phyloP scores from a whole-genome alignment of 2,888 invertebrate species.

The Tenthredo scrophulariae region DNA sequence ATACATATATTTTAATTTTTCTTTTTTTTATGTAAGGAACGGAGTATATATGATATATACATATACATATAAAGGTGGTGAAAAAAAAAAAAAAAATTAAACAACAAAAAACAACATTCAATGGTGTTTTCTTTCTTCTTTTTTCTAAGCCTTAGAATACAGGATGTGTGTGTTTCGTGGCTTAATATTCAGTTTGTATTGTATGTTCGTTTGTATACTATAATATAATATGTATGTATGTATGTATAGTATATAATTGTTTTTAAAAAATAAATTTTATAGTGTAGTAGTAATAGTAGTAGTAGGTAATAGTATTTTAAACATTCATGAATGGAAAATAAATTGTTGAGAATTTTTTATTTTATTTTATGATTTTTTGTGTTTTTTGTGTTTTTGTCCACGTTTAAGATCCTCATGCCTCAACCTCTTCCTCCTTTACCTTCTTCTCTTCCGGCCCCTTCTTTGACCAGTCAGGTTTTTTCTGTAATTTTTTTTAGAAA shows the following conservation, averaged over 20 bases:
- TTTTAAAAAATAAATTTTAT: constrained; percentile 17
- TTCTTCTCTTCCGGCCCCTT: constrained; percentile 90
- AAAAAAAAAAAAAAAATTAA: background rate
- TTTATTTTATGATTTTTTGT: background rate
- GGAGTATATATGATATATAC: background rate
- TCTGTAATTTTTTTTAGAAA: constrained; percentile 82
- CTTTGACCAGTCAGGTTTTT: constrained; percentile 97
- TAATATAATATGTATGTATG: too few relatives aligned
- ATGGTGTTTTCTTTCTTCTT: background rate
- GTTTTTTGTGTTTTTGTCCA: background rate
- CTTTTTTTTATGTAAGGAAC: background rate
- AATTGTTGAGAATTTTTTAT: background rate
- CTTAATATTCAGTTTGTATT: background rate
- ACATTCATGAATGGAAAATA: background rate
- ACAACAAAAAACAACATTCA: constrained; percentile 4
- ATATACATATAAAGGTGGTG: background rate
- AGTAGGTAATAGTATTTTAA: background rate
- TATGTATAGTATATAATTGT: constrained; percentile 5
- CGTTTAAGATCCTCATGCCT: constrained; percentile 84
- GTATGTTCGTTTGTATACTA: too few relatives aligned
- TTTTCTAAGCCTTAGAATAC: background rate
- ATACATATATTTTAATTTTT: background rate
- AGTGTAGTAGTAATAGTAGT: background rate
- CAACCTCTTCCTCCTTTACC: constrained; percentile 92
- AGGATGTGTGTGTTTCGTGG: background rate